Evolutionary conservation across 2,888 invertebrate genomes (phyloP), one percentile per base, ranked within the genome.

Genomic region (Campoplex nolae): DNA sequence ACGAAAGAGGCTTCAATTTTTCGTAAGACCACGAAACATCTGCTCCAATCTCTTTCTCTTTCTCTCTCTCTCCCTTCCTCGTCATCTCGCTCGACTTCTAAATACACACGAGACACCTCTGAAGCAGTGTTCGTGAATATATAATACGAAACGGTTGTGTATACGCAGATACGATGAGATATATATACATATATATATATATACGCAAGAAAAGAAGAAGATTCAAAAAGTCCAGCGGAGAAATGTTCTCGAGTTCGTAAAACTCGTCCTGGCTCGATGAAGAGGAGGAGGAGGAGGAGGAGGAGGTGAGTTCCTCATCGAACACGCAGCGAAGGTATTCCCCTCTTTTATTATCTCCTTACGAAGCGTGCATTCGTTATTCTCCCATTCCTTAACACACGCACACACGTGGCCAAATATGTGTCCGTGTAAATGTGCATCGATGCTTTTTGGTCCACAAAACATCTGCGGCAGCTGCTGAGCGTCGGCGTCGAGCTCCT

Each of bases 381-480:
- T 71, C 73, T 76, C 51, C 83, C 56, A 48, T 84, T 87, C 58
- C 71, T 86, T 18, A 0, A 58, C 3, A 38, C 56, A 38, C n/a
- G 38, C 54, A 16, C n/a, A 56, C 54, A 16, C 18, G 35, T 42
- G 28, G 13, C 1, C 62, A 62, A 13, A 45, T 45, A 13, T 13
- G 11, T 13, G 45, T 28, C 28, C 45, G 56, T 54, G 11, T 23
- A 42, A 68, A 68, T 68, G 89, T 88, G 88, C 88, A 86, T 73
- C 86, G 89, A 90, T 92, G 91, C 89, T 91, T 91, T 89, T 90
- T 90, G 90, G 89, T 90, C 91, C 90, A 89, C 88, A 87, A 90
- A 93, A 93, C 94, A 94, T 93, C 94, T 94, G 94, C 94, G 93
- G 93, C 94, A 94, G 94, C 94, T 94, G 90, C 92, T 91, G 89